A percentile compares a stretch with the other conserved stretches of the same genome.
These are phyloP conservation scores for Ditylenchus dipsaci DNA, from an alignment of 1,140 invertebrate genomes.

Conservation along the genomic window DNA sequence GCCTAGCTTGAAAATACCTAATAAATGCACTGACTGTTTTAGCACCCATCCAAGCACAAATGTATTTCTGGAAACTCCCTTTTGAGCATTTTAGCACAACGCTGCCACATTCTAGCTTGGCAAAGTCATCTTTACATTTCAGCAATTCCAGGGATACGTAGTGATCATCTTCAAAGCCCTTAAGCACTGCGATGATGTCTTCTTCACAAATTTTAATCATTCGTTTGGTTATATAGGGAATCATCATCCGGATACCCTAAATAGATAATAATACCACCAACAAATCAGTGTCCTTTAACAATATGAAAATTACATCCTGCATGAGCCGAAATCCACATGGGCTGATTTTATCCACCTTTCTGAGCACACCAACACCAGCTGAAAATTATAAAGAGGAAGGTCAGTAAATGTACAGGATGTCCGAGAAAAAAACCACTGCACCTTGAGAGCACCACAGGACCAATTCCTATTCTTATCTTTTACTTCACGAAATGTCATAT, in stretches of 20 bases:
- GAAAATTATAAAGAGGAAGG: not conserved
- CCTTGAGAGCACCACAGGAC: no score
- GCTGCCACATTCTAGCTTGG: conserved; percentile 14
- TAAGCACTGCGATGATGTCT: conserved; percentile 25
- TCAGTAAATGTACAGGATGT: not conserved
- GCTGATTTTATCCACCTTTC: conserved; percentile 34
- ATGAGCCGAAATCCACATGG: conserved; percentile 35
- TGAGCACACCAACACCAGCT: conserved; percentile 26
- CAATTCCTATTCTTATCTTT: no score
- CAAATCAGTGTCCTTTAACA: not conserved
- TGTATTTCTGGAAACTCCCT: conserved; percentile 28
- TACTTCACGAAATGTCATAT: no score
- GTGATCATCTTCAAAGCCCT: conserved; percentile 30
- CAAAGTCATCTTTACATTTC: not conserved
- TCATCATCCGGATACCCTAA: conserved; percentile 32
- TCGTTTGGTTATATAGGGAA: conserved; percentile 37
- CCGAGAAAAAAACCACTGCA: no score
- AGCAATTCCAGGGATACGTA: conserved; percentile 25
- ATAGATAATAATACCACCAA: not conserved
- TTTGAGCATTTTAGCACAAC: conserved; percentile 18
- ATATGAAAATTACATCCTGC: conserved; percentile 37
- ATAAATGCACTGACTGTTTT: conserved; percentile 40
- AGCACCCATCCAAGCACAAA: conserved; percentile 39
- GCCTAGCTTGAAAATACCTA: no score
- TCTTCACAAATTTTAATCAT: conserved; percentile 19